Evolutionary conservation across 2,888 invertebrate species (phyloP).

Genomic region (Drosophila setosimentum): DNA sequence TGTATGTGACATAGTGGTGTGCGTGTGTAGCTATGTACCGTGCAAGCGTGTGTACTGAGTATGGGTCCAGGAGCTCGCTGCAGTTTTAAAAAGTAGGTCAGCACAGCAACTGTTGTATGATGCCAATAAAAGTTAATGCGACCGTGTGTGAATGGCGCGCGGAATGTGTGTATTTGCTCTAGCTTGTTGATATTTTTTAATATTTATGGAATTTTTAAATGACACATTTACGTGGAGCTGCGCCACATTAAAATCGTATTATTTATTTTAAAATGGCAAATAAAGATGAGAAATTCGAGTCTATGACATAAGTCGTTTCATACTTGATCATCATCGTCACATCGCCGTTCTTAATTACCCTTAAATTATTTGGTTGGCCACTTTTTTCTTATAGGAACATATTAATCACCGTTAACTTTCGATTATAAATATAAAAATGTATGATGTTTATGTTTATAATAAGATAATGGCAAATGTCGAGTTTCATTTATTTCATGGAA

Average conservation of each 20-base stretch:
- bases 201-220: conserved; percentile 77
- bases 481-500: neutral
- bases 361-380: neutral
- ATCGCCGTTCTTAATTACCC: neutral
- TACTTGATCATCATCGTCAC: neutral
- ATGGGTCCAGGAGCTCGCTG: conserved; percentile 33
- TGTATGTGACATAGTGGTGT: conserved; percentile 22
- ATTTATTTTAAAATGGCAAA: conserved; percentile 37
- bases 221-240: conserved; percentile 59
- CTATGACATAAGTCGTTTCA: neutral
- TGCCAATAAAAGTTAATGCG: conserved; percentile 78
- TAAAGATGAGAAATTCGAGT: neutral
- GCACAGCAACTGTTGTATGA: conserved; percentile 52
- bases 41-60: conserved; percentile 16
- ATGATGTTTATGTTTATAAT: neutral
- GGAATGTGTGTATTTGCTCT: conserved; percentile 50
- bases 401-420: neutral
- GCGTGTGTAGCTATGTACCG: conserved; percentile 4
- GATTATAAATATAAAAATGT: neutral
- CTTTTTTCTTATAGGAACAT: neutral
- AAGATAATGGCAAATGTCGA: neutral
- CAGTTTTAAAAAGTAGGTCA: conserved; percentile 70
- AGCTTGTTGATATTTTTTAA: conserved; percentile 78
- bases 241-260: conserved; percentile 40
- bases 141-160: conserved; percentile 50